A percentile compares a stretch with the other conserved stretches of the same genome.
Conservation (phyloP, 2,113 vertebrate species). For the Psammodynastes pulverulentus region DNA sequence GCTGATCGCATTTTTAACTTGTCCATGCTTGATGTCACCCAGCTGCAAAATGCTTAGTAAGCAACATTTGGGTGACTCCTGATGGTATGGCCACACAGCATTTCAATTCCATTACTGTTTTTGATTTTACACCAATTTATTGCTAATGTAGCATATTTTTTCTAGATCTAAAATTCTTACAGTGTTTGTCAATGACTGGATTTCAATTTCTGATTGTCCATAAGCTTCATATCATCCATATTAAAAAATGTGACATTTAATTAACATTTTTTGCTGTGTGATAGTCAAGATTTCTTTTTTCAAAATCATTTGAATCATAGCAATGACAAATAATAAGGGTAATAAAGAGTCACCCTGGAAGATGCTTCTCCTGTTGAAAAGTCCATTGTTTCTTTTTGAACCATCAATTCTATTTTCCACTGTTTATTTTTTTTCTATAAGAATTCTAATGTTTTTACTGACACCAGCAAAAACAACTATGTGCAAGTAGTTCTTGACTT, state of each 20-base stretch:
- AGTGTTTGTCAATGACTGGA: background rate
- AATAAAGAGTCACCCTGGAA: background rate
- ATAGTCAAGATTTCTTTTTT: background rate
- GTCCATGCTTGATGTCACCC: no score
- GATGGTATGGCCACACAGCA: no score
- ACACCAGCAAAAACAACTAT: background rate
- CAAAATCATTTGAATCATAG: background rate
- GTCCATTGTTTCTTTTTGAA: background rate
- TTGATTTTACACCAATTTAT: no score
- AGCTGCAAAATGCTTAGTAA: no score
- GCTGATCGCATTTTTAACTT: no score
- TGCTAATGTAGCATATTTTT: no score
- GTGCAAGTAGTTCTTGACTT: background rate
- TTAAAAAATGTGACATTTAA: background rate
- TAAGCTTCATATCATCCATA: background rate
- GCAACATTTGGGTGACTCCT: no score
- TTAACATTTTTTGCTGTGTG: background rate
- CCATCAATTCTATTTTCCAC: background rate
- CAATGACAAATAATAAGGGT: background rate
- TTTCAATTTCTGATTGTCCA: background rate
- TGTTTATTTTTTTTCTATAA: background rate
- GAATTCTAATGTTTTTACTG: background rate
- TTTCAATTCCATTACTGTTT: no score
- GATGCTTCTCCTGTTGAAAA: background rate
- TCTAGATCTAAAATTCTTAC: background rate